Base-by-base conservation (phyloP, 2,797 vertebrate genomes). In the Macrochelys suwanniensis region DNA sequence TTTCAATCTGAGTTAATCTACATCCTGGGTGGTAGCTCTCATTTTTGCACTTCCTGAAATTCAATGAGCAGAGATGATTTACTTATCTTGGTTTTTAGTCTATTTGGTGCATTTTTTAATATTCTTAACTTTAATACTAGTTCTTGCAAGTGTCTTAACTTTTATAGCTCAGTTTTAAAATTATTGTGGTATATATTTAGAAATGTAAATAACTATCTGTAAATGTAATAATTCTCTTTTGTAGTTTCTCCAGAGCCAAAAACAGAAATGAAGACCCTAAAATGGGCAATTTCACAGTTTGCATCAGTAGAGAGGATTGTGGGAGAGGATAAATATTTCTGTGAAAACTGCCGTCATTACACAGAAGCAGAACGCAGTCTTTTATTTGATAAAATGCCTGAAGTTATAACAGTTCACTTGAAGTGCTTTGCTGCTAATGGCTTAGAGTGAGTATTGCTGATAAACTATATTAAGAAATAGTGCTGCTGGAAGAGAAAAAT, bases 301-400 rank as follows among this genome's bases (percentile, higher is more conserved):
- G 99, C 99, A 0, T 99, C 99, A 1, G 99, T 99, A 98, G 99
- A 99, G 97, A 99, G 99, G 96, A 99, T 99, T 89, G 99, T 99
- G 56, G 99, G 99, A 71, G 99, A 99, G 97, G 99, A 99, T 97
- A 99, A 99, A 93, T 99, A 99, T 96, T 99, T 99, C 98, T 99
- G 99, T 90, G 99, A 99, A 97, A 99, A 99, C 51, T 99, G 99
- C 94, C 99, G 98, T 91, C 99, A 99, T 95, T 99, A 99, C 98
- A 98, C 99, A 0, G 99, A 99, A 98, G 99, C 99, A 0, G 99
- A 99, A 97, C 98, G 99, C 93, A 99, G 99, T 97, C 99, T 99
- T 83, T 97, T 99, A 91, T 99, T 99, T 93, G 99, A 99, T 96
- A 99, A 99, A 98, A 99, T 99, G 85, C 99, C 99, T 4, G 99